Base-by-base conservation (phyloP, 1,140 invertebrate species). In the Magallana angulata region DNA sequence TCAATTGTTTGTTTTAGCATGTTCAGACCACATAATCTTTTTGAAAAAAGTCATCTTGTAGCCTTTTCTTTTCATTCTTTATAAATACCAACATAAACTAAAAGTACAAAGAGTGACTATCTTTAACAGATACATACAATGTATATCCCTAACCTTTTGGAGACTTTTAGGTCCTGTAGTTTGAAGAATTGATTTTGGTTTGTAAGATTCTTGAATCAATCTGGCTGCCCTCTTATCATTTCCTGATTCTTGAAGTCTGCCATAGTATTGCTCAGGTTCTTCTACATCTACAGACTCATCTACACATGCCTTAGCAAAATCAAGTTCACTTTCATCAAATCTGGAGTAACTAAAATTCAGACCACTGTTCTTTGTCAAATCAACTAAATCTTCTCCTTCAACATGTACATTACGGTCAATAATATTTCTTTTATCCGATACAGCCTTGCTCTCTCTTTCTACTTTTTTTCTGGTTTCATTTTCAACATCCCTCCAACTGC, bases 161-260 rank as follows among this genome's bases (percentile, higher is more conserved):
- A 89, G 64, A 56, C 64, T 36, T 80, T 84, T 87, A 30, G 85
- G 85, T 81, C 81, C 85, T 64, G 88, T 87, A 18, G 90, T 87
- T 59, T 87, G 85, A 3, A 92, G 88, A 7, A 91, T 86, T 30
- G 90, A 90, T 48, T 91, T 91, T 16, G 91, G 91, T 86, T 91
- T 91, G 36, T 85, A 80, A 0, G 88, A 88, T 58, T 91, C 90
- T 58, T 85, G 88, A 48, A 91, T 87, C 18, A 90, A 86, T 16
- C 82, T 90, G 48, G 89, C 89, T 11, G 88, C 81, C 64, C 91
- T 90, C n/a, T 90, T 88, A 60, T 92, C 90, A 85, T 92, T 92
- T 48, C 91, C 91, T 14, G 76, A 85, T 59, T 90, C 88, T n/a
- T 85, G 59, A 36, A 92, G 62, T n/a, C 87, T 86, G 58, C 88